Evolutionary conservation across 2,888 invertebrate species (phyloP), one percentile per base, ranked within the genome.

Genomic region (Eueremaeus valkanovi): DNA sequence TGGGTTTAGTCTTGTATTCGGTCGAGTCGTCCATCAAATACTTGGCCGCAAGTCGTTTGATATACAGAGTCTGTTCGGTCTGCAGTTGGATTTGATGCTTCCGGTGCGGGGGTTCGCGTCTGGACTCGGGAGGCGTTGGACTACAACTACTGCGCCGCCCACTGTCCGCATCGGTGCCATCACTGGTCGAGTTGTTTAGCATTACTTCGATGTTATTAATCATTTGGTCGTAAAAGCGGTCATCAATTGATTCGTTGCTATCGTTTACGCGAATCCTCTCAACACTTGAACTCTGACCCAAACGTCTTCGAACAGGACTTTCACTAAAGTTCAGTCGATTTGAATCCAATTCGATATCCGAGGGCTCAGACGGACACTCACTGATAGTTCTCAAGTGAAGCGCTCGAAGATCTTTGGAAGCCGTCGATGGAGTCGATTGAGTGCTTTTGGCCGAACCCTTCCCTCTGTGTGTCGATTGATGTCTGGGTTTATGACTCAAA

Each of bases 31-130:
- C 49, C 9, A 75, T 24, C 24, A 18, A 29, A 63, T 75, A 75
- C 42, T 75, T 75, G 24, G 72, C 45, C 16, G 75, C 75, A 16
- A 75, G 27, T 51, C 66, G 36, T 61, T 75, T 49, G 16, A 75
- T 75, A 45, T 75, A 75, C 29, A 75, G 24, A 6, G 75, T 70
- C 27, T 75, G 73, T 31, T 73, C 73, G 21, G 75, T 74, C 13
- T 74, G 74, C 42, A 74, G 6, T 16, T 66, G n/a, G 11, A 33
- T 27, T 66, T 21, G 36, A 66, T 66, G 66, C 9, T n/a, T 33
- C 6, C 36, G 18, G 2, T 66, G 18, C 2, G 9, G 66, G 33
- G 36, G 31, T 21, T 1, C 6, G 8, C 36, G 66, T n/a, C n/a
- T 18, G 8, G n/a, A 42, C 3, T 72, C 45, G 24, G 72, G 72